Base-by-base conservation (phyloP, 2,113 vertebrate species). In the Diadophis punctatus region DNA sequence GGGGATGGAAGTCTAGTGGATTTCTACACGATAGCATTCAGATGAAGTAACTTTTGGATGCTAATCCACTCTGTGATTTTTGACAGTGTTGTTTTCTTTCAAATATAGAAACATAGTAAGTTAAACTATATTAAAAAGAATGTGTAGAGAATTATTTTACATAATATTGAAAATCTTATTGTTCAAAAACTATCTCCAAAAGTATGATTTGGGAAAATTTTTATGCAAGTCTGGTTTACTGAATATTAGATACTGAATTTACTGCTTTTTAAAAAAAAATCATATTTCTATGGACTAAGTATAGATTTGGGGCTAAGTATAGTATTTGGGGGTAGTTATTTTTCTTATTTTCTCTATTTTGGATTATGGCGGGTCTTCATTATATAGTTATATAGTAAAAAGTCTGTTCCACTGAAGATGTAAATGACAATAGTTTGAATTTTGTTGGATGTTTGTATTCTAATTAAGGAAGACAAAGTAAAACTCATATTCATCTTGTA, bases 21-120 rank as follows among this genome's bases (percentile, higher is more conserved):
- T 90, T 95, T 27, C 85, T 85, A 43, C 93, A 53, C 86, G 93
- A 43, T 95, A 85, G 23, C 8, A 93, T 68, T 55, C 74, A 60
- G 93, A 93, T 30, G 25, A 86, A 49, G 93, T 43, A 93, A 56
- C 25, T 43, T 90, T 60, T 34, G 60, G 23, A 22, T 49, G 43
- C 18, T 30, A 80, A 80, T 80, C 8, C 34, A 22, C 18, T 80
- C 74, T 27, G 14, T 39, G 39, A 27, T n/a, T 89, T 27, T 93
- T 63, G 60, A 56, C 51, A 20, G 49, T 56, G 52, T 60, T 91
- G 25, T 58, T 48, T 7, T 39, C 12, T 8, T 30, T 34, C n/a
- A 25, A 11, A 56, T 34, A 53, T 22, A n/a, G 8, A 87, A 87
- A 51, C 86, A 87, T n/a, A 49, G 51, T 87, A 25, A n/a, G 86